Conservation (phyloP, 2,797 vertebrate species). For the Syndactyla subalaris region DNA sequence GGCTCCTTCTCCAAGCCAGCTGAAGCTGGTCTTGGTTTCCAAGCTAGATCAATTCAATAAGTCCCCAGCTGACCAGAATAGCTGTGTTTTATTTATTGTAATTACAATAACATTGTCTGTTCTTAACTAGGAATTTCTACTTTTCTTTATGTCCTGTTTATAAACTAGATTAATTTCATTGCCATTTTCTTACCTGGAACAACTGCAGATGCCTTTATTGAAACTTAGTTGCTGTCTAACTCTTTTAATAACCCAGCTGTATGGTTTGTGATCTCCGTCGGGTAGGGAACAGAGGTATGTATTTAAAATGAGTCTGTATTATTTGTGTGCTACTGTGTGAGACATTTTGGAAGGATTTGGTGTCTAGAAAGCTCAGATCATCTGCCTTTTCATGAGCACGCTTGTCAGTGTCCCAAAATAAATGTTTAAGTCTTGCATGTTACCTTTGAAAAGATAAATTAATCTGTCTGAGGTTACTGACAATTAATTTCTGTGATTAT, state of each 20-base stretch:
- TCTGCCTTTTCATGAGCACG: background rate
- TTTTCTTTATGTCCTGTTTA: constrained; percentile 3
- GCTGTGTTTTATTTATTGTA: background rate
- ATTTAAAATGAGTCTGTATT: background rate
- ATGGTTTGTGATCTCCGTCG: background rate
- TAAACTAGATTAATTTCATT: background rate
- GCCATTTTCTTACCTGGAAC: background rate
- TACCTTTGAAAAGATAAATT: background rate
- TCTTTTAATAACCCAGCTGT: background rate
- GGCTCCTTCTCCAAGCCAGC: background rate
- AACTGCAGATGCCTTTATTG: background rate
- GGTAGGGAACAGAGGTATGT: background rate
- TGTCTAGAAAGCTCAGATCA: background rate
- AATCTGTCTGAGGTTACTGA: background rate
- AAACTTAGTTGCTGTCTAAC: background rate
- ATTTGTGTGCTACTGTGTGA: background rate
- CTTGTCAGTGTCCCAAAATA: background rate
- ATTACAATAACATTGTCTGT: background rate
- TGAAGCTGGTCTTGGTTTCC: background rate
- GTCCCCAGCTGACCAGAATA: background rate
- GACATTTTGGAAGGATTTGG: background rate
- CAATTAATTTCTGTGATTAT: background rate
- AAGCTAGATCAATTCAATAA: background rate
- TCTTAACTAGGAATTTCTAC: background rate
- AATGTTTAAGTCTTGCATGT: background rate